phyloP scores from a whole-genome alignment of 2,113 vertebrate genomes.

The Albula glossodonta region DNA sequence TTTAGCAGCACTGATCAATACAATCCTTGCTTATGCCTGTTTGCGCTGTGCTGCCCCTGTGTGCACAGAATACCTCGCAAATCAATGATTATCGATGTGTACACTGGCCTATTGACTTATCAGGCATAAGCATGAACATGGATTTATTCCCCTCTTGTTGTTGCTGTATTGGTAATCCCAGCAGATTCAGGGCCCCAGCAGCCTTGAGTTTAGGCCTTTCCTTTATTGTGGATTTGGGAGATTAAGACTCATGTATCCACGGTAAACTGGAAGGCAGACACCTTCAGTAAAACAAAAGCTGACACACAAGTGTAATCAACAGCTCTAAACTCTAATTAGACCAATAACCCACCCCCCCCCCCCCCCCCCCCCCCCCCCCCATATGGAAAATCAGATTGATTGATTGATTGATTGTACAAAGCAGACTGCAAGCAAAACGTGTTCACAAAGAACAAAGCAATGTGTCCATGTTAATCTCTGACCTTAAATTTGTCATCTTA shows the following conservation, averaged over 20 bases:
- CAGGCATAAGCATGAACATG: conserved; percentile 29
- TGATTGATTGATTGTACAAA: too few species aligned
- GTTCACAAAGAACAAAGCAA: too few species aligned
- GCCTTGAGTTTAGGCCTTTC: conserved; percentile 51
- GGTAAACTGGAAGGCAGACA: conserved; percentile 46
- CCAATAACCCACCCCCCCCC: conserved; percentile 41
- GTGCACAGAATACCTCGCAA: conserved; percentile 15
- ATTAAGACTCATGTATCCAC: conserved; percentile 32
- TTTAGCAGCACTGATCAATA: not conserved
- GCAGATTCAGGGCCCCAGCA: conserved; percentile 45
- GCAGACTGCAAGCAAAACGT: too few species aligned
- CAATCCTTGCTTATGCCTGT: not conserved
- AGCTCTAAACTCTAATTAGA: conserved; percentile 56
- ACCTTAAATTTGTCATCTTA: conserved; percentile 9
- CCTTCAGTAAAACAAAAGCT: conserved; percentile 41
- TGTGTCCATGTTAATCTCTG: not conserved
- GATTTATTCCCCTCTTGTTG: conserved; percentile 34
- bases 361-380: too few species aligned
- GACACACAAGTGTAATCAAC: conserved; percentile 48
- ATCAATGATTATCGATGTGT: conserved; percentile 52
- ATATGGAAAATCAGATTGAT: too few species aligned
- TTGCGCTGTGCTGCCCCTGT: not conserved
- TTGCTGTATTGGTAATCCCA: conserved; percentile 49
- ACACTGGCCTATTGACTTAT: conserved; percentile 41
- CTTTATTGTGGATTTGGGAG: conserved; percentile 53